phyloP scores from a whole-genome alignment of 2,113 vertebrate genomes.

The Paradoxurus hermaphroditus region DNA sequence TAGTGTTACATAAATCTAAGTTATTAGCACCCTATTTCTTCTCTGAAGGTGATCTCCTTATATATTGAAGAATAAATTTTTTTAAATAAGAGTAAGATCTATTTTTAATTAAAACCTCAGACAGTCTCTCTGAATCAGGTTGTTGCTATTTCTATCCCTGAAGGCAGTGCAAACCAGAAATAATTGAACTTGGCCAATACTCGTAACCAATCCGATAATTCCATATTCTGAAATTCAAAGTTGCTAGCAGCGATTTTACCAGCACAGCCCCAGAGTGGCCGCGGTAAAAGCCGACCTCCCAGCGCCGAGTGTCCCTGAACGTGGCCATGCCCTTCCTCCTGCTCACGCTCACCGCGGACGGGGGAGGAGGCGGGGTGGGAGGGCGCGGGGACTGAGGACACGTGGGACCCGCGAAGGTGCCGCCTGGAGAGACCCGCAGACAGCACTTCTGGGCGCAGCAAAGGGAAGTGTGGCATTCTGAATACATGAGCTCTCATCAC shows the following conservation, averaged over 20 bases:
- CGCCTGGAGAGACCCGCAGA: background rate
- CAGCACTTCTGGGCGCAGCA: background rate
- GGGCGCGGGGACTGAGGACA: rapidly evolving
- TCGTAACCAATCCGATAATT: background rate
- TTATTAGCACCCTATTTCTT: background rate
- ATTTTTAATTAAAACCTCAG: background rate
- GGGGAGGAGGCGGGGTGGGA: background rate
- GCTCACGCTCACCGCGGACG: rapidly evolving
- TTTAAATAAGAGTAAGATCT: background rate
- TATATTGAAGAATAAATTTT: background rate
- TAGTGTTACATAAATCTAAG: background rate
- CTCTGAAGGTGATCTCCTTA: background rate
- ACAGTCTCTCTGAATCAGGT: background rate
- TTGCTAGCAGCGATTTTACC: background rate
- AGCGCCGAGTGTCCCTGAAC: background rate
- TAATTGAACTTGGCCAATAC: background rate
- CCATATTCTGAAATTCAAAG: background rate
- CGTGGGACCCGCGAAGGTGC: rapidly evolving
- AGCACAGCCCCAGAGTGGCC: background rate
- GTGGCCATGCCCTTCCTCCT: rapidly evolving
- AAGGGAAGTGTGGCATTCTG: background rate
- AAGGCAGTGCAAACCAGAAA: background rate
- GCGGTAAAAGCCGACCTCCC: rapidly evolving
- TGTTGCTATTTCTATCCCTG: background rate
- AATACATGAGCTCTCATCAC: background rate